Base-by-base conservation (phyloP, 2,888 invertebrate species). In the Hartigia nigra region DNA sequence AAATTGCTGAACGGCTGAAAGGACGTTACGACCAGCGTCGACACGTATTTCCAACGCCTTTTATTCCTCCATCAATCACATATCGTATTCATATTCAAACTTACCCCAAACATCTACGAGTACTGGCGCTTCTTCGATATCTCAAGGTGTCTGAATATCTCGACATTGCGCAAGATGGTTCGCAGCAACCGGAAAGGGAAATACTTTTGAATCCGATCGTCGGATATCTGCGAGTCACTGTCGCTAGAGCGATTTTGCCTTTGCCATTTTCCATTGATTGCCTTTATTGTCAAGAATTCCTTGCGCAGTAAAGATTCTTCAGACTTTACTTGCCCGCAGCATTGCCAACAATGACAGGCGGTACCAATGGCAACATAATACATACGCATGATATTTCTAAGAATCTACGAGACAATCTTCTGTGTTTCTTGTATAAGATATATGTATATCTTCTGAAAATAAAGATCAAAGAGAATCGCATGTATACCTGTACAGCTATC, bases 191-290 rank as follows among this genome's bases (percentile, higher is more conserved):
- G 81, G 81, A 81, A 84, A 82, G 84, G 87, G 86, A 88, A 87
- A 85, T 83, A 86, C 83, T 88, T 86, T 84, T 81, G 83, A 79
- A 55, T 55, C 84, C 81, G 86, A 87, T 88, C 85, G 85, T 83
- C 84, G 85, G 82, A 87, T 86, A 84, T 87, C 86, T 84, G 79
- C 74, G 78, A 82, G 82, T 83, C 83, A 83, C 79, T 70, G 76
- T 75, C 36, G 72, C 79, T 70, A 69, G 23, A 74, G n/a, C 79
- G 79, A 79, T 77, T 79, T 69, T 34, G 70, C 74, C 79, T n/a
- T 72, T 81, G 82, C 81, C 83, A 86, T 84, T 85, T 82, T 36
- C 34, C 76, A 78, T 70, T 76, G 78, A 83, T 81, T 79, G 79
- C 79, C 69, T 12, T 70, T 31, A 36, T 74, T 31, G n/a, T 74